Conservation (phyloP, 2,888 invertebrate genomes). For the Thalpophila matura region DNA sequence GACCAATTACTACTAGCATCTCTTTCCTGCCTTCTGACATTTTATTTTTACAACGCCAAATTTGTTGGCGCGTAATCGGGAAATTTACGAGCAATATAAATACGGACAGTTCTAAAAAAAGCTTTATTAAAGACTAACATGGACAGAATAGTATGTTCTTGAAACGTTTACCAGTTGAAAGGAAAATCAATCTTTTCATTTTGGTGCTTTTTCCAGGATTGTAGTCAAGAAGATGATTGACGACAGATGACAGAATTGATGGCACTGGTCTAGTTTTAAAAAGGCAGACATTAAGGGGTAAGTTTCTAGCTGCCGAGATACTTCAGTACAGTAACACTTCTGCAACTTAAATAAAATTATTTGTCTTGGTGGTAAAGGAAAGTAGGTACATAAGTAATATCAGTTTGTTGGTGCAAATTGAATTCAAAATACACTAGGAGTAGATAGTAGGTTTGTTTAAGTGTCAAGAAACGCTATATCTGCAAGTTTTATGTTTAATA, state of each 20-base stretch:
- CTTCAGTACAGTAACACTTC: too few relatives aligned
- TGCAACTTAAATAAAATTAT: too few relatives aligned
- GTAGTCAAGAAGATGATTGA: too few relatives aligned
- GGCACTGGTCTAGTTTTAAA: neutral
- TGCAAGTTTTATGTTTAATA: neutral
- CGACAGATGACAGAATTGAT: too few relatives aligned
- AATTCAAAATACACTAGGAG: neutral
- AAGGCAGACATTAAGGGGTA: too few relatives aligned
- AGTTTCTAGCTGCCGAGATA: too few relatives aligned
- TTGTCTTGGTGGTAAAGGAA: too few relatives aligned
- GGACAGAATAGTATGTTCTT: neutral
- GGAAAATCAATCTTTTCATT: too few relatives aligned
- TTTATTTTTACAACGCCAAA: constrained; percentile 63
- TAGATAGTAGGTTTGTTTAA: constrained; percentile 10
- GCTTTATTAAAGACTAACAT: neutral
- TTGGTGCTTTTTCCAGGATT: too few relatives aligned
- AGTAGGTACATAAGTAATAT: too few relatives aligned
- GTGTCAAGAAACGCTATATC: constrained; percentile 1
- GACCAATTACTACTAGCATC: constrained; percentile 59
- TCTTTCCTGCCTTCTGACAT: constrained; percentile 63
- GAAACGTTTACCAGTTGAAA: neutral
- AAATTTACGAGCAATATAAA: constrained; percentile 55
- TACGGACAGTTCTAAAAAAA: constrained; percentile 23
- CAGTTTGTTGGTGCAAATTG: constrained; percentile 16
- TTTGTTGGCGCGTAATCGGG: constrained; percentile 46